Evolutionary conservation across 2,888 invertebrate genomes (phyloP).

Genomic region (Trichacis sp.): DNA sequence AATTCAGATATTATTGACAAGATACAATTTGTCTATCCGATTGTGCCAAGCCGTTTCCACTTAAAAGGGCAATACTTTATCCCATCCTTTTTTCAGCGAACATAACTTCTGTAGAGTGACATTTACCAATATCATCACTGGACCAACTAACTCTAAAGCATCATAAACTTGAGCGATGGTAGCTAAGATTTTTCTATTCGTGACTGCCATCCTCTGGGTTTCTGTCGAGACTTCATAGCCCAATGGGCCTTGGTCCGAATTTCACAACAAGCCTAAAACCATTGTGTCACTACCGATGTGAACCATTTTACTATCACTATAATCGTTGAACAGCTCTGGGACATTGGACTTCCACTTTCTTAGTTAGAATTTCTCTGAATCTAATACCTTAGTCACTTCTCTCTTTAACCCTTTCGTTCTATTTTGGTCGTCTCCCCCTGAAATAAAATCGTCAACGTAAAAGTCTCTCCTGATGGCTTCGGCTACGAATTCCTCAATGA

Average conservation of each 20-base stretch:
- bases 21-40: too few relatives aligned
- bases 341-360: constrained; percentile 22
- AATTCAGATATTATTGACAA: too few relatives aligned
- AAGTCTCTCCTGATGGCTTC: constrained; percentile 19
- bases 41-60: too few relatives aligned
- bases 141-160: constrained; percentile 12
- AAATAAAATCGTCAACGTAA: constrained; percentile 32
- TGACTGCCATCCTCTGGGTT: not conserved
- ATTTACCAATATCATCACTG: constrained; percentile 5
- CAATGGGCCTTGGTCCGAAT: not conserved
- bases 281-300: constrained; percentile 3
- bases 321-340: not conserved
- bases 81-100: not conserved
- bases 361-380: constrained; percentile 16
- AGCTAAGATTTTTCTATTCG: not conserved
- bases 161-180: constrained; percentile 8
- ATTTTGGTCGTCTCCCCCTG: constrained; percentile 18
- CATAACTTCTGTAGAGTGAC: constrained; percentile 7
- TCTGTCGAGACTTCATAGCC: not conserved
- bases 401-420: constrained; percentile 7
- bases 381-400: constrained; percentile 17
- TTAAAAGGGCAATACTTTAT: constrained; percentile 14
- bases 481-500: constrained; percentile 32
- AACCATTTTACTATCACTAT: not conserved
- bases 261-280: constrained; percentile 8